Conservation (phyloP, 2,113 vertebrate genomes). For the Pyrgilauda ruficollis region DNA sequence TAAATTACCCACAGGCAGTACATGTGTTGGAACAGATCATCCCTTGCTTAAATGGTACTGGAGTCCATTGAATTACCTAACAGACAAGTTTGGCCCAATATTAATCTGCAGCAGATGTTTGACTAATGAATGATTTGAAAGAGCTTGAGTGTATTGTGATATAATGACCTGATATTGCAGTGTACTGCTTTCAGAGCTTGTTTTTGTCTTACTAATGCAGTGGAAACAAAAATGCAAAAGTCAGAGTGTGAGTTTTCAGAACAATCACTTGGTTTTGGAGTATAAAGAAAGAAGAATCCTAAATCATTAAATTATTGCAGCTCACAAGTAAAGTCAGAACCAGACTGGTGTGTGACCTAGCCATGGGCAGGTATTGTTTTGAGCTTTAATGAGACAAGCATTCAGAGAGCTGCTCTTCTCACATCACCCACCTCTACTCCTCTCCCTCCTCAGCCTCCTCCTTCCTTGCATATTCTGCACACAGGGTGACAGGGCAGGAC, state of each 20-base stretch:
- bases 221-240: not conserved
- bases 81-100: not conserved
- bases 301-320: not conserved
- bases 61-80: not conserved
- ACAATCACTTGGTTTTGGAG: not conserved
- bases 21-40: not conserved
- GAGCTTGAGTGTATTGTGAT: not conserved
- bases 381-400: not conserved
- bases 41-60: not conserved
- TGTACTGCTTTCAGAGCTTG: not conserved
- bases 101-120: conserved; percentile 43
- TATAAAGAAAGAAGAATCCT: not conserved
- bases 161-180: not conserved
- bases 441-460: not conserved
- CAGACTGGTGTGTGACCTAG: not conserved
- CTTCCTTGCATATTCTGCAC: fast-evolving
- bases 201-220: not conserved
- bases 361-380: not conserved
- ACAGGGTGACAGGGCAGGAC: not conserved
- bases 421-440: not conserved
- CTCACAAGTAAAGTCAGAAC: not conserved
- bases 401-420: not conserved
- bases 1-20: not conserved
- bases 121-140: conserved; percentile 20
- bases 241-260: not conserved